Conservation (phyloP, 2,888 invertebrate species). For the Polietes domitor region DNA sequence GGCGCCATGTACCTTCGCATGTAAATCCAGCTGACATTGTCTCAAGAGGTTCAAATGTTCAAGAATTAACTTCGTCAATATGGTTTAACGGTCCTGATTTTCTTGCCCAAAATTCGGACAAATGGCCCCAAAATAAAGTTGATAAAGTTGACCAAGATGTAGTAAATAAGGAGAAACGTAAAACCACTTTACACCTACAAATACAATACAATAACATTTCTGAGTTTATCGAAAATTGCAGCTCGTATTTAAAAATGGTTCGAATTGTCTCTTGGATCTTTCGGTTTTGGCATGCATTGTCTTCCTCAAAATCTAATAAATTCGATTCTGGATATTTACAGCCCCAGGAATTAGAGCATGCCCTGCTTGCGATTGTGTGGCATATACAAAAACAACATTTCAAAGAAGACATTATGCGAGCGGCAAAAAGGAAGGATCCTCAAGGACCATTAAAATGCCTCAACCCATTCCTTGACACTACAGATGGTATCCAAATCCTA, state of each 20-base stretch:
- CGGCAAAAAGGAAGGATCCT: constrained; percentile 3
- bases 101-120: constrained; percentile 3
- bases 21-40: constrained; percentile 58
- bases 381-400: constrained; percentile 34
- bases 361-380: constrained; percentile 12
- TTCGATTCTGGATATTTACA: background rate
- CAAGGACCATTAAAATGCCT: constrained; percentile 52
- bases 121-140: constrained; percentile 24
- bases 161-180: constrained; percentile 50
- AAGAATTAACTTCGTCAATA: constrained; percentile 40
- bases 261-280: constrained; percentile 50
- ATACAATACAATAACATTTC: constrained; percentile 13
- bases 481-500: constrained; percentile 42
- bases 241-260: constrained; percentile 29
- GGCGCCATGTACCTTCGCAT: constrained; percentile 58
- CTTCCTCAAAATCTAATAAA: background rate
- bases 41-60: constrained; percentile 51
- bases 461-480: constrained; percentile 48
- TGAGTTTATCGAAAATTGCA: constrained; percentile 11
- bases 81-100: constrained; percentile 57
- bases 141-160: constrained; percentile 34
- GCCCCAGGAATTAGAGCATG: constrained; percentile 12
- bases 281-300: constrained; percentile 28
- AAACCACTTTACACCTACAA: background rate
- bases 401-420: constrained; percentile 30